Conservation (phyloP, 64 coral and sea anemone genomes). For the Acropora tenuis region DNA sequence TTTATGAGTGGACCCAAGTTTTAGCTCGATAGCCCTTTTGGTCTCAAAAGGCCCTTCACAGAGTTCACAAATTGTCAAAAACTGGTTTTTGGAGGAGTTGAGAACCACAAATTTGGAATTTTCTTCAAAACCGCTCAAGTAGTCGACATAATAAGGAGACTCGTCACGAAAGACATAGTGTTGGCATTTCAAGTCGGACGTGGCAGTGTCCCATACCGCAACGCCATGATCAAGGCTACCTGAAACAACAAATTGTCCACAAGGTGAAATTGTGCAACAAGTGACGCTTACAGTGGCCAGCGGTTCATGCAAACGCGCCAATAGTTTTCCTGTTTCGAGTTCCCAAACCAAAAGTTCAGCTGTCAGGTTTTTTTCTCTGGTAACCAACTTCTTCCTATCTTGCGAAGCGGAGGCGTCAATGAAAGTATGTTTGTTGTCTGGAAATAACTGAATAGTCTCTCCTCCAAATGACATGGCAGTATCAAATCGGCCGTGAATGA, state of each 20-base stretch:
- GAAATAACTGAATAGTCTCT: slow-evolving; percentile 29
- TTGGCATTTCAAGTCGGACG: background rate
- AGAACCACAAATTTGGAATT: slow-evolving; percentile 49
- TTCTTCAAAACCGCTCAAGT: slow-evolving; percentile 15
- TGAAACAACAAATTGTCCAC: slow-evolving; percentile 61
- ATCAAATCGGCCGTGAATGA: slow-evolving; percentile 63
- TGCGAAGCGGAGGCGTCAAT: slow-evolving; percentile 69
- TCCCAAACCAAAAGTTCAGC: slow-evolving; percentile 57
- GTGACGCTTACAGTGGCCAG: slow-evolving; percentile 40
- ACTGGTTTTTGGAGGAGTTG: slow-evolving; percentile 30
- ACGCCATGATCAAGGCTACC: slow-evolving; percentile 66
- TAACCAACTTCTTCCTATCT: slow-evolving; percentile 52
- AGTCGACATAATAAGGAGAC: slow-evolving; percentile 38
- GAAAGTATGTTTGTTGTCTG: slow-evolving; percentile 53
- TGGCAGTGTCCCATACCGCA: slow-evolving; percentile 48
- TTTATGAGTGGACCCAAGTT: slow-evolving; percentile 1
- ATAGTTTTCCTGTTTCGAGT: slow-evolving; percentile 23
- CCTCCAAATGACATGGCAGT: slow-evolving; percentile 19
- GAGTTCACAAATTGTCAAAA: slow-evolving; percentile 45
- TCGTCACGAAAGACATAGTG: slow-evolving; percentile 15
- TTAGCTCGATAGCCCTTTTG: background rate
- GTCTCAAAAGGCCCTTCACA: background rate
- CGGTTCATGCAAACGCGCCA: slow-evolving; percentile 3
- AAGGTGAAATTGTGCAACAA: slow-evolving; percentile 61
- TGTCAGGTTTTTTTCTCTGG: slow-evolving; percentile 39